Percentiles rank a stretch among this genome's conserved stretches.
These are phyloP conservation scores for Thrips palmi DNA, from an alignment of 1,140 invertebrate genomes.

Conservation along the genomic window DNA sequence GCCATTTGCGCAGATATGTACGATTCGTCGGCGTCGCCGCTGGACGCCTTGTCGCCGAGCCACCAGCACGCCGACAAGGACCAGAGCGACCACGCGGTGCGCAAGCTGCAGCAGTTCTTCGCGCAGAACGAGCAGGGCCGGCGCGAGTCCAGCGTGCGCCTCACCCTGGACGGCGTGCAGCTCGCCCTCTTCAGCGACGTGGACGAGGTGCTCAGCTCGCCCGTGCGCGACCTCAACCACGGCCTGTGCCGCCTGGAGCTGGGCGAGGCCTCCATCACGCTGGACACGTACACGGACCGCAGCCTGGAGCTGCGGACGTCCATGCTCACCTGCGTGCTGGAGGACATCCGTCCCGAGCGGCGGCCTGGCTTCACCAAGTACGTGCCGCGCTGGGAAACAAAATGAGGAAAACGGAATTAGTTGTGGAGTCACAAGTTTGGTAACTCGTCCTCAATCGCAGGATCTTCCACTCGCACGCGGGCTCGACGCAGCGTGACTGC, in stretches of 20 bases:
- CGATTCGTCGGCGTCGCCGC: constrained; percentile 14
- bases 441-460: constrained; percentile 23
- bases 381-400: constrained; percentile 11
- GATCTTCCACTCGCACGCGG: constrained; percentile 47
- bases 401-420: background rate
- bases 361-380: constrained; percentile 44
- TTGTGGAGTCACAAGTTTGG: background rate
- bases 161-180: constrained; percentile 45
- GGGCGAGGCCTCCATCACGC: constrained; percentile 40
- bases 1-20: no score
- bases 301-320: constrained; percentile 53
- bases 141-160: constrained; percentile 34
- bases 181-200: constrained; percentile 51
- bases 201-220: constrained; percentile 54
- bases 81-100: constrained; percentile 36
- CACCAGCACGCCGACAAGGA: constrained; percentile 13
- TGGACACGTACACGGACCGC: constrained; percentile 47
- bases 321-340: constrained; percentile 43
- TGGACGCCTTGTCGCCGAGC: constrained; percentile 14
- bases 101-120: constrained; percentile 54
- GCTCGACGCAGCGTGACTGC: constrained; percentile 21
- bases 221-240: constrained; percentile 48
- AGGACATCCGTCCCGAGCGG: constrained; percentile 51
- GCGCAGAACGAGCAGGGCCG: constrained; percentile 41
- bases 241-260: constrained; percentile 50